Conservation (phyloP, 2,113 vertebrate species). For the Gallinago jamesoni region DNA sequence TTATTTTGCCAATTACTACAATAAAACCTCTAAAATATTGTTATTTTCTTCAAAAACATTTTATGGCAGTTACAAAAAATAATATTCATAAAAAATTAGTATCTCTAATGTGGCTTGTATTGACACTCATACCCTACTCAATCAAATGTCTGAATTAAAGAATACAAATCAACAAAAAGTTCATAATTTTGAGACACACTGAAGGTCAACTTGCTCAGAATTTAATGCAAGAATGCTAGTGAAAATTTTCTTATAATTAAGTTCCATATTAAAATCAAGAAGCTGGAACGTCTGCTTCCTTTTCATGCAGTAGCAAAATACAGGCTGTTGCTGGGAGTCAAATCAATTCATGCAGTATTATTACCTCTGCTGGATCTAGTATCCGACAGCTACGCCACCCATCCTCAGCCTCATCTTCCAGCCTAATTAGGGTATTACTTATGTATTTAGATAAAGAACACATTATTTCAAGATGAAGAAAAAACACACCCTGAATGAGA, state of each 20-base stretch:
- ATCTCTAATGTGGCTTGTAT: not conserved
- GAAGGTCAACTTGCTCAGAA: not conserved
- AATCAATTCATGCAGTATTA: not conserved
- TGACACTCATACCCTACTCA: not conserved
- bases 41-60: not conserved
- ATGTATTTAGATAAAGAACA: rapidly evolving
- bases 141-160: not conserved
- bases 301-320: not conserved
- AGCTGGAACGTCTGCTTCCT: not conserved
- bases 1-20: not conserved
- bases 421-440: not conserved
- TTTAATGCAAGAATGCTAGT: not conserved
- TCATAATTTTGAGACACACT: not conserved
- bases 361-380: not conserved
- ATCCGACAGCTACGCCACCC: not conserved
- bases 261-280: not conserved
- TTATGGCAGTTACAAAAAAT: not conserved
- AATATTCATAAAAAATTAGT: not conserved
- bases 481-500: not conserved
- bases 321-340: not conserved
- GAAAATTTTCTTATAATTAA: not conserved
- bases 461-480: not conserved
- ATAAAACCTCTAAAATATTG: not conserved
- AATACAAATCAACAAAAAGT: not conserved
- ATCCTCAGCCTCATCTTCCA: not conserved